Percentiles rank a stretch among this genome's conserved stretches.
These are phyloP conservation scores for Tragelaphus strepsiceros DNA, from an alignment of 2,113 vertebrate species.

Conservation along the genomic window DNA sequence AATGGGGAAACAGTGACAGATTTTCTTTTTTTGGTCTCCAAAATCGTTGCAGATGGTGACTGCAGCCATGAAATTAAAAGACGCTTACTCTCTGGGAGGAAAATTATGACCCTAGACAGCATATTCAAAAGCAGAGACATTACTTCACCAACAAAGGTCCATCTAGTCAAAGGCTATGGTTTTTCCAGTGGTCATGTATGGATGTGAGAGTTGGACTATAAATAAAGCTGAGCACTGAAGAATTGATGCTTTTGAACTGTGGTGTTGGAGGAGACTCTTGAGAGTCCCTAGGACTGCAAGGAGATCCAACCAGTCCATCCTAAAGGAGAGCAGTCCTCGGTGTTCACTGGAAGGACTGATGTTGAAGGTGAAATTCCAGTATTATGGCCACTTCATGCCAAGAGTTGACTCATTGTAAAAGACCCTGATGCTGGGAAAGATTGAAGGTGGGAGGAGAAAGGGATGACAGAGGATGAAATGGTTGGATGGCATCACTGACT, in stretches of 20 bases:
- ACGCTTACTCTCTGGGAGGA: not conserved
- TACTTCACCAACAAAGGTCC: not conserved
- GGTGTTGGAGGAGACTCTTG: not conserved
- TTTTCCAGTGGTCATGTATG: not conserved
- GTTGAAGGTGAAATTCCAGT: not conserved
- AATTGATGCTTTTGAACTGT: not conserved
- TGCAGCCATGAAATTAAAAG: not conserved
- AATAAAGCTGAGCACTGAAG: not conserved
- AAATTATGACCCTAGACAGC: not conserved
- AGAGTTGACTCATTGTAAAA: not conserved
- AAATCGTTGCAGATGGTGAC: not conserved
- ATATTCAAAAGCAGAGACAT: not conserved
- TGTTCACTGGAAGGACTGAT: not conserved
- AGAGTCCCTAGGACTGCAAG: not conserved
- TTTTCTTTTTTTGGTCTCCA: not conserved
- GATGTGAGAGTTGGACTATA: not conserved
- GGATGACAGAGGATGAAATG: not conserved
- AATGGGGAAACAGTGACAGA: not conserved
- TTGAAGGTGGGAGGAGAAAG: not conserved
- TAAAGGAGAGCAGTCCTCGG: not conserved
- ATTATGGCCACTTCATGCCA: not conserved
- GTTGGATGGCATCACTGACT: not conserved
- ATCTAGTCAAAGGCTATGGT: not conserved
- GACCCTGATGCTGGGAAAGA: not conserved
- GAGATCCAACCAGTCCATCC: not conserved